phyloP scores from a whole-genome alignment of 2,888 invertebrate species.

The Acronicta psi region DNA sequence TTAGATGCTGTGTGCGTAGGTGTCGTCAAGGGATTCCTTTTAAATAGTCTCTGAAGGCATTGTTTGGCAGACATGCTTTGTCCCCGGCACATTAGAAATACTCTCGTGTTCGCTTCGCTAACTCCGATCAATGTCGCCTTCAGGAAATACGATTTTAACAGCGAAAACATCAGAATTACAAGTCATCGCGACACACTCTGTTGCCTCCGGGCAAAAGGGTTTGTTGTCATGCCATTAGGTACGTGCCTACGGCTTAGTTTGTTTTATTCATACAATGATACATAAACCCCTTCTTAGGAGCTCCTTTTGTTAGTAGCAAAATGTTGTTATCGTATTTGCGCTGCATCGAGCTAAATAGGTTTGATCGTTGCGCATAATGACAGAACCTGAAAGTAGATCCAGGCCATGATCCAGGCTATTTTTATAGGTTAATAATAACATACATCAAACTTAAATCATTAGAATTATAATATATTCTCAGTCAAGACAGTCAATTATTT shows the following conservation, averaged over 20 bases:
- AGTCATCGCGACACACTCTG: conserved; percentile 83
- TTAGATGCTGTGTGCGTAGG: conserved; percentile 71
- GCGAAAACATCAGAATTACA: conserved; percentile 87
- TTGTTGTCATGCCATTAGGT: conserved; percentile 77
- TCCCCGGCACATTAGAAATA: conserved; percentile 71
- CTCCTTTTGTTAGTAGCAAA: conserved; percentile 49
- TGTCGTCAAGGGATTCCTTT: conserved; percentile 82
- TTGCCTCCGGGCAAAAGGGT: conserved; percentile 85
- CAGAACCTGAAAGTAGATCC: too few species aligned
- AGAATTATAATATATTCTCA: too few species aligned
- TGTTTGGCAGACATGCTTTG: conserved; percentile 79
- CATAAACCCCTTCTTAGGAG: conserved; percentile 63
- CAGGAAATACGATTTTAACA: conserved; percentile 89
- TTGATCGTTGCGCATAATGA: conserved; percentile 28
- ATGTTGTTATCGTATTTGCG: conserved; percentile 43
- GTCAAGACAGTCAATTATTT: too few species aligned
- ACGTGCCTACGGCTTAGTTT: conserved; percentile 64
- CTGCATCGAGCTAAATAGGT: conserved; percentile 47
- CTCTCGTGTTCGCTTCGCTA: conserved; percentile 81
- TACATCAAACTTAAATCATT: too few species aligned
- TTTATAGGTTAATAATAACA: too few species aligned
- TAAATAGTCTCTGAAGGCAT: conserved; percentile 80
- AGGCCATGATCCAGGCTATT: too few species aligned
- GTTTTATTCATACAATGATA: conserved; percentile 76
- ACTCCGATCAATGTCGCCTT: conserved; percentile 78